Base-by-base conservation (phyloP, 2,888 invertebrate genomes). In the Torymus tubicola region DNA sequence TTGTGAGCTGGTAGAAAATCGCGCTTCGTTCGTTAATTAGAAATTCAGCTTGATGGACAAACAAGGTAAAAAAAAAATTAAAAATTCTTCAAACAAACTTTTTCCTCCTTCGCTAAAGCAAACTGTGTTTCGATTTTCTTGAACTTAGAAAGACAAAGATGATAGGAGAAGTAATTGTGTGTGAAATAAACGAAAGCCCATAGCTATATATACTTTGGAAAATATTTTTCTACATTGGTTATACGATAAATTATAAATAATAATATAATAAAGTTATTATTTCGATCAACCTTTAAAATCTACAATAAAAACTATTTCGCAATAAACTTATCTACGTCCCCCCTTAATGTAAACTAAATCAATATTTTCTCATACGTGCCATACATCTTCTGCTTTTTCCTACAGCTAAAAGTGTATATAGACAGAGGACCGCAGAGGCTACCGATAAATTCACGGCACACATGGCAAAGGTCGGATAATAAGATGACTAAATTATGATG, bases 81-180 rank as follows among this genome's bases (percentile, higher is more conserved):
- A 72, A 72, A 78, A 78, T 78, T 71, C 78, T 18, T 71, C 78
- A 78, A 78, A 78, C 78, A 72, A 72, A 31, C 64, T 78, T 72
- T 61, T 52, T 50, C 5, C 13, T 31, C 53, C 24, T 13, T 3
- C 3, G 16, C 12, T 5, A n/a, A 42, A 77, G 12, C 16, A 50
- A 77, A 70, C 69, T 63, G 42, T 70, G 57, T 18, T 63, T 70
- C n/a, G 53, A 60, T 68, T 61, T 60, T 10, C 16, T 75, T 50
- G 1, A 67, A 60, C 4, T 61, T 60, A 8, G 13, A 42, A 42
- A 64, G 60, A 24, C 11, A 64, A 55, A 42, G 18, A 63, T 12
- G 18, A 63, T 12, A 63, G 42, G 24, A 11, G 21, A 2, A 61
- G 53, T 21, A n/a, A 14, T 61, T 60, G 11, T 2, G 5, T 10